A percentile compares a stretch with the other conserved stretches of the same genome.
Evolutionary conservation across 2,888 invertebrate species (phyloP).

Genomic region (Elegia similella): DNA sequence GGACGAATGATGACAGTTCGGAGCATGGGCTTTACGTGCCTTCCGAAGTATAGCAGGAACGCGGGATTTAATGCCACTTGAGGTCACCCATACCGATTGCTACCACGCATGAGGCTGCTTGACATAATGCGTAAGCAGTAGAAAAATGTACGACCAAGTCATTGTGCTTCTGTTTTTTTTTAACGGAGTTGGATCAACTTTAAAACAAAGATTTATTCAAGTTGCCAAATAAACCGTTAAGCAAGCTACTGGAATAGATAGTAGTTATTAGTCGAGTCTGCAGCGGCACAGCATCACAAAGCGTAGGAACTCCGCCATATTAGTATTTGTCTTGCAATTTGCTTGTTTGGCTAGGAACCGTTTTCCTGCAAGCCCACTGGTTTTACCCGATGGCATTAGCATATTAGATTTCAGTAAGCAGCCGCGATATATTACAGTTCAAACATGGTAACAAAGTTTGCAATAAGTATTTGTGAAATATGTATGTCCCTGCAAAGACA

Average conservation of each 20-base stretch:
- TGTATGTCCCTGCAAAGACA: neutral
- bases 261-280: conserved; percentile 48
- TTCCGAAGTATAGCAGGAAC: too few relatives aligned
- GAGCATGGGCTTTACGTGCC: too few relatives aligned
- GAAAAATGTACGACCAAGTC: too few relatives aligned
- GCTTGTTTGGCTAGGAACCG: conserved; percentile 70
- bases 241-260: conserved; percentile 49
- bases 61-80: too few relatives aligned
- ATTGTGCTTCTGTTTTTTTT: too few relatives aligned
- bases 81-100: too few relatives aligned
- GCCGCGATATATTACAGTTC: conserved; percentile 19
- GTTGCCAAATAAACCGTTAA: conserved; percentile 68
- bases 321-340: conserved; percentile 75
- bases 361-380: conserved; percentile 56
- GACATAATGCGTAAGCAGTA: too few relatives aligned
- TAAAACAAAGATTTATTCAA: conserved; percentile 50
- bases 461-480: neutral
- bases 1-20: too few relatives aligned
- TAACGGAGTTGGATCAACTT: neutral
- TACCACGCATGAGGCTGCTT: too few relatives aligned
- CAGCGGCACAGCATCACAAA: conserved; percentile 56
- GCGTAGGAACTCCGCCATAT: conserved; percentile 53
- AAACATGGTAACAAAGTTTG: neutral
- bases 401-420: conserved; percentile 46
- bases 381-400: conserved; percentile 49